Evolutionary conservation across 2,113 vertebrate species (phyloP), one percentile per base, ranked within the genome.

Genomic region (Potamarius usumacintae): DNA sequence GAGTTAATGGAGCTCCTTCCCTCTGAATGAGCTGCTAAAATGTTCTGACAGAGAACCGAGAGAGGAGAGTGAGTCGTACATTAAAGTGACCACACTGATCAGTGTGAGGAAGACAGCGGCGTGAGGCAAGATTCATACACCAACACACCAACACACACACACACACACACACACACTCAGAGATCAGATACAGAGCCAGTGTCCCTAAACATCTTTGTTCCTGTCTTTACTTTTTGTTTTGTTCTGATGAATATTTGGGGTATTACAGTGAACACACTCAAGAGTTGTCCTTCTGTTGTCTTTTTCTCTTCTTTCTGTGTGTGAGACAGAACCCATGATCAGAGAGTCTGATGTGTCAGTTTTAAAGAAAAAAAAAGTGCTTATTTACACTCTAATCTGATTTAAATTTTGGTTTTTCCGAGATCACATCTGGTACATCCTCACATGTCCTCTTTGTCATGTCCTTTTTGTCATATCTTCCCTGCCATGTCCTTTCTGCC

Each of bases 81-180:
- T 87, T 90, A 92, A 93, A 94, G 27, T 86, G 18, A 85, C 48
- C 84, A 87, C 92, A 92, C 91, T 94, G 93, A 94, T 91, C 52
- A 67, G 85, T 63, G 88, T 83, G 89, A 92, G 92, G 91, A 93
- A 88, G 90, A 88, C 82, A 90, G 87, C 88, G 62, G 88, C 92
- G 90, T 88, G 86, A 87, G 84, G 91, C 93, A 91, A 92, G 93
- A 90, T 89, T 86, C 87, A 83, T 84, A 93, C 90, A 89, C 89
- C 86, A 52, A 85, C 88, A 87, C 86, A 85, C 88, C 87, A 81
- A 93, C 93, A 85, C 88, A 89, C 84, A 93, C 93, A 85, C 88
- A 89, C 84, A 93, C 89, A 88, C 58, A 85, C 88, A 87, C 86
- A 85, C 88, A 89, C 84, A 93, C 93, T 93, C 80, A 72, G 55